These are phyloP conservation scores for Drosophila mayri DNA, from an alignment of 1,140 invertebrate genomes.

Conservation along the genomic window DNA sequence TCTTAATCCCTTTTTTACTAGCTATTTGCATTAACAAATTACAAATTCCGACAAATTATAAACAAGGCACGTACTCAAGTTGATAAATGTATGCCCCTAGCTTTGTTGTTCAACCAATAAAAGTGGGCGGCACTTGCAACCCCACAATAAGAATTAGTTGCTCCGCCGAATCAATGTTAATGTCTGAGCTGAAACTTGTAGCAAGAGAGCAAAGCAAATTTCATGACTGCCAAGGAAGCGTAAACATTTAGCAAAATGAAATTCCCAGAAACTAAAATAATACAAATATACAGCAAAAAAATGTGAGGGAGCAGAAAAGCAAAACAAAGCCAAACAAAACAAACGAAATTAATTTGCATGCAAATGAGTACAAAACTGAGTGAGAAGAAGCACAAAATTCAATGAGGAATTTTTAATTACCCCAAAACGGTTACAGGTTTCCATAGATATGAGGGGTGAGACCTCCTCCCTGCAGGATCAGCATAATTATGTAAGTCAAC, in stretches of 20 bases:
- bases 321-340: constrained; percentile 32
- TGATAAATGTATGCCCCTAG: constrained; percentile 3
- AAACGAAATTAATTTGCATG: constrained; percentile 72
- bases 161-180: constrained; percentile 8
- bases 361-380: constrained; percentile 51
- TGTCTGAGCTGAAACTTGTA: constrained; percentile 7
- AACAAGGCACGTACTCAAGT: constrained; percentile 18
- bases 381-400: constrained; percentile 10
- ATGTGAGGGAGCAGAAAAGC: background rate
- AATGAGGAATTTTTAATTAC: constrained; percentile 36
- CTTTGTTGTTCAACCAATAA: constrained; percentile 6
- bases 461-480: background rate
- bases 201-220: background rate
- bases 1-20: background rate
- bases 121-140: constrained; percentile 5
- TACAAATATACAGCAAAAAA: constrained; percentile 29
- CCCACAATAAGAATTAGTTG: constrained; percentile 14
- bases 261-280: constrained; percentile 60
- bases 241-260: constrained; percentile 56
- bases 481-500: constrained; percentile 48
- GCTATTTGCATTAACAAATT: constrained; percentile 24
- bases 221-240: constrained; percentile 11
- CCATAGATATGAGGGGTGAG: background rate
- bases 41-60: constrained; percentile 19
- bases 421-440: constrained; percentile 17